phyloP scores from a whole-genome alignment of 2,888 invertebrate species.

The Lypha dubia region DNA sequence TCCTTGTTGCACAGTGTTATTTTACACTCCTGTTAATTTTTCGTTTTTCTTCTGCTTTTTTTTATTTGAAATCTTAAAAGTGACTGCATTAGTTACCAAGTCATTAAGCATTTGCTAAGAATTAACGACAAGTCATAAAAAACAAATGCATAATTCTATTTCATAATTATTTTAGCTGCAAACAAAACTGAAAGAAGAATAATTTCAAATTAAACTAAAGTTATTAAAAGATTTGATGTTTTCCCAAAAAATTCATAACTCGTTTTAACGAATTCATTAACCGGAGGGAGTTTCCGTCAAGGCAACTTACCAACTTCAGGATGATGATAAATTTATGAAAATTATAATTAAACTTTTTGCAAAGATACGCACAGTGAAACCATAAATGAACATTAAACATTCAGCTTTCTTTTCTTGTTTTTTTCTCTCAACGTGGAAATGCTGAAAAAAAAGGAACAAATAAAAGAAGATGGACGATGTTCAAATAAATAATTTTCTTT shows the following conservation, averaged over 20 bases:
- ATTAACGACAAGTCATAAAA: conserved; percentile 72
- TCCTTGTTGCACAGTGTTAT: too few relatives aligned
- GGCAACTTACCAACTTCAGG: conserved; percentile 18
- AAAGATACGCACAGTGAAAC: conserved; percentile 75
- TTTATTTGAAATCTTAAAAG: conserved; percentile 52
- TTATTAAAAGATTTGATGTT: conserved; percentile 72
- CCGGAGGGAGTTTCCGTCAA: conserved; percentile 60
- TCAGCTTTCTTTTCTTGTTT: conserved; percentile 10
- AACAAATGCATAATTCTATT: conserved; percentile 65
- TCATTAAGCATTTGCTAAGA: conserved; percentile 64
- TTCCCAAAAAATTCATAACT: conserved; percentile 69
- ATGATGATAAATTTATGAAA: conserved; percentile 74
- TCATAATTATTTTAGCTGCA: conserved; percentile 46
- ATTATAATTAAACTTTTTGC: conserved; percentile 78
- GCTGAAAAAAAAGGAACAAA: conserved; percentile 37
- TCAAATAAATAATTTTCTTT: conserved; percentile 45
- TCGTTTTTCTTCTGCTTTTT: too few relatives aligned
- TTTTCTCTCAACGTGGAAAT: conserved; percentile 31
- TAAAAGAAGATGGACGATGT: conserved; percentile 45
- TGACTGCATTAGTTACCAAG: conserved; percentile 47
- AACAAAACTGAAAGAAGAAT: conserved; percentile 39
- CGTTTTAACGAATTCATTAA: conserved; percentile 71
- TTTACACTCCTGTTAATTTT: neutral
- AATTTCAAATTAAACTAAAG: conserved; percentile 70
- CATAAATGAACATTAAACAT: conserved; percentile 80